Conservation (phyloP, 2,113 vertebrate species). For the Planiliza haematocheilus region DNA sequence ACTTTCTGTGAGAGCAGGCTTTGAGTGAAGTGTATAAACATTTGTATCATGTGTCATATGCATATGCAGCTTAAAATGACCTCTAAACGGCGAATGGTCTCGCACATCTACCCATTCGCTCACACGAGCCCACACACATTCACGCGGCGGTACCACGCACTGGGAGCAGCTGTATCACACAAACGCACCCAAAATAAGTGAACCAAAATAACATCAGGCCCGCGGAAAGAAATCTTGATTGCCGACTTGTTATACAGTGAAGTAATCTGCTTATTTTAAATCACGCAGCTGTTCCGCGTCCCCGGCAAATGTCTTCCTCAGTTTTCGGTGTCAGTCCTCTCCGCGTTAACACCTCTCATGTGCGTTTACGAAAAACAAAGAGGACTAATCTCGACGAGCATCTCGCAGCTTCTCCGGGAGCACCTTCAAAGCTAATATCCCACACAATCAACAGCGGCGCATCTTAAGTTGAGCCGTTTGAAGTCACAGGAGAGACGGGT, state of each 20-base stretch:
- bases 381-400: constrained; percentile 24
- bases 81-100: no score
- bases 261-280: no score
- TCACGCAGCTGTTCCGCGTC: no score
- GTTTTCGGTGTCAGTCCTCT: background rate
- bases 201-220: background rate
- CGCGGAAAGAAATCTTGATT: background rate
- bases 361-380: constrained; percentile 41
- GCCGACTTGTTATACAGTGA: no score
- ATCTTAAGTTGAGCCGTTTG: constrained; percentile 48
- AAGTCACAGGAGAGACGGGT: constrained; percentile 40
- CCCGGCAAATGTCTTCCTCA: no score
- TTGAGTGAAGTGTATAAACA: constrained; percentile 1
- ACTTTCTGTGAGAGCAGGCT: background rate
- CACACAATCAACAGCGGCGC: background rate
- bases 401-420: constrained; percentile 6
- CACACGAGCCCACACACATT: no score
- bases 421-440: constrained; percentile 24
- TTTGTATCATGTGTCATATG: background rate
- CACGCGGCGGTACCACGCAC: no score
- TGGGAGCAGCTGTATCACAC: background rate
- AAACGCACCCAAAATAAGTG: background rate
- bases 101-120: no score
- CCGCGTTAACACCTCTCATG: background rate
- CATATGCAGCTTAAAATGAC: no score